Base-by-base conservation (phyloP, 2,797 vertebrate species). In the Crenuchus spilurus region DNA sequence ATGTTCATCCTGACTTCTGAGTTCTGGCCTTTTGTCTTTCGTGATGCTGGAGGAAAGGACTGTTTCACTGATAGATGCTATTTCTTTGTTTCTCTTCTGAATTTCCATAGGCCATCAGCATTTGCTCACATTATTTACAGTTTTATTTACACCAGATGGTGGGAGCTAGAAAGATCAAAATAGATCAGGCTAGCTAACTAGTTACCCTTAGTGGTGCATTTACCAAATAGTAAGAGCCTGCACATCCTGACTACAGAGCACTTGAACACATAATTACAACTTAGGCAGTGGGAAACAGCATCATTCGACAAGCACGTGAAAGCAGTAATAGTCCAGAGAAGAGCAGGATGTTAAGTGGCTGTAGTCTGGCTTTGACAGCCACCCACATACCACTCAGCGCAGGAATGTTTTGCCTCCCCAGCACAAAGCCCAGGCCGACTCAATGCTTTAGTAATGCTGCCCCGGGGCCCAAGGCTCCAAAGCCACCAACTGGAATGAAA, bases 401-500 rank as follows among this genome's bases (percentile, higher is more conserved):
- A 55, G 52, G 52, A 55, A 55, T 7, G 52, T 18, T 55, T 24
- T 20, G 39, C 60, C 39, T 16, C 13, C 20, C 28, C 1, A 46
- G n/a, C 33, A 18, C 30, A 48, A 22, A 41, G 20, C 41, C 39
- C 13, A 44, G 28, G n/a, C 39, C 37, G 14, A 16, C 24, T 41
- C 49, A 28, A 24, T 10, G 49, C 22, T 68, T 57, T 26, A 70
- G 75, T 28, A 77, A 71, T 71, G 74, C 24, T 14, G 41, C 62
- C 52, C 64, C 22, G 28, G 42, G 65, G 48, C 31, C 10, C 58
- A 10, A 24, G 44, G 49, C 30, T 37, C 61, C 30, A 33, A 28
- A 58, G 42, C 37, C 48, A 67, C 18, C 22, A 57, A 66, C 70
- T 52, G 46, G 52, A 74, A 76, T 18, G 8, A 60, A 46, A 46